A percentile compares a stretch with the other conserved stretches of the same genome.
Conservation (phyloP, 1,140 invertebrate species). For the Latrodectus geometricus region DNA sequence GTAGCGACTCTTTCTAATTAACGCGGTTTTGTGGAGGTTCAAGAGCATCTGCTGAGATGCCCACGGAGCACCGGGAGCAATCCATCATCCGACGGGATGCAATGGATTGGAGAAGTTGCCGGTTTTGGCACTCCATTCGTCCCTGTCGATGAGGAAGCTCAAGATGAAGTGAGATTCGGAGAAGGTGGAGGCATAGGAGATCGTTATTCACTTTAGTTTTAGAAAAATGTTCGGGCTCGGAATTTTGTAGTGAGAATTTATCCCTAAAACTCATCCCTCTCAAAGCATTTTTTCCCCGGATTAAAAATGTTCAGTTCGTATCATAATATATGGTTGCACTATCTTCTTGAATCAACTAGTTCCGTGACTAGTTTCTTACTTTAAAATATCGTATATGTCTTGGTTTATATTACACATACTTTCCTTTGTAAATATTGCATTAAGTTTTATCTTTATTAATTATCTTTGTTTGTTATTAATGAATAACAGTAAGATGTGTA, state of each 20-base stretch:
- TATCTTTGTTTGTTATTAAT: too few species aligned
- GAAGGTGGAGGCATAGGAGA: neutral
- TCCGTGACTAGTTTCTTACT: too few species aligned
- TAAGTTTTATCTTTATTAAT: too few species aligned
- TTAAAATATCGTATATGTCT: too few species aligned
- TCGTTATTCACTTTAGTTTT: slow-evolving; percentile 13
- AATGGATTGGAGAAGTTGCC: slow-evolving; percentile 27
- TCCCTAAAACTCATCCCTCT: neutral
- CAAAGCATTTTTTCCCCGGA: neutral
- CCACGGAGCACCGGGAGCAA: neutral
- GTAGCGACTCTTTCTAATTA: slow-evolving; percentile 9
- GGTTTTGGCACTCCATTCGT: slow-evolving; percentile 33
- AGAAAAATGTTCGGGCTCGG: neutral
- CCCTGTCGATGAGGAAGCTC: neutral
- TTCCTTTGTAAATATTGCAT: too few species aligned
- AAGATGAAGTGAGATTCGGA: neutral
- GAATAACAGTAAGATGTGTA: too few species aligned
- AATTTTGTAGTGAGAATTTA: neutral
- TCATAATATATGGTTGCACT: too few species aligned
- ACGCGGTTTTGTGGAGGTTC: neutral
- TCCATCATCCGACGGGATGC: slow-evolving; percentile 13
- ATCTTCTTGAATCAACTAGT: too few species aligned
- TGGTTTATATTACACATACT: too few species aligned
- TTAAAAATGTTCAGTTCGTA: too few species aligned
- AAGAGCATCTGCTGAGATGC: neutral